phyloP scores from a whole-genome alignment of 2,888 invertebrate species.

The Polydrusus tereticollis region DNA sequence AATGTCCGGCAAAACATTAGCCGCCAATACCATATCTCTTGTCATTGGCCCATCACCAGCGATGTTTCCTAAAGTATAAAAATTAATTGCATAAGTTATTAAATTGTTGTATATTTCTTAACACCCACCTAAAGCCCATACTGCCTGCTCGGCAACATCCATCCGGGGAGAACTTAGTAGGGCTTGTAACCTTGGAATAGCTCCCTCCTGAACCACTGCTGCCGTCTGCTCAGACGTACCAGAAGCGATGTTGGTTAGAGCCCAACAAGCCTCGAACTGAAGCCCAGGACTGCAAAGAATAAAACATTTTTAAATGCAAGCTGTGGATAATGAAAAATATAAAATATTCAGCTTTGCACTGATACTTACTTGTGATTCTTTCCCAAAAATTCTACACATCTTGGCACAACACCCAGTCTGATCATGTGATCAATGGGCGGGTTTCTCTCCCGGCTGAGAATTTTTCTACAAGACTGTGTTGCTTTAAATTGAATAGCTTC shows the following conservation, averaged over 20 bases:
- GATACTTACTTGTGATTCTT: slow-evolving; percentile 77
- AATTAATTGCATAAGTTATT: background rate
- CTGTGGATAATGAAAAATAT: background rate
- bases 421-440: slow-evolving; percentile 94
- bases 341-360: background rate
- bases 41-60: slow-evolving; percentile 89
- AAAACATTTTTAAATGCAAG: background rate
- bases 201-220: slow-evolving; percentile 88
- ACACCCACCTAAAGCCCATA: slow-evolving; percentile 87
- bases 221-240: slow-evolving; percentile 93
- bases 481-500: slow-evolving; percentile 75
- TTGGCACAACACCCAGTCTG: slow-evolving; percentile 84
- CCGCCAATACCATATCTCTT: slow-evolving; percentile 83
- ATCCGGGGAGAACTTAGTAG: slow-evolving; percentile 77
- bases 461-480: slow-evolving; percentile 87
- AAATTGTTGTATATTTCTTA: background rate
- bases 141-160: slow-evolving; percentile 90
- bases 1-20: slow-evolving; percentile 80
- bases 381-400: slow-evolving; percentile 83
- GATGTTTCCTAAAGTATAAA: slow-evolving; percentile 83
- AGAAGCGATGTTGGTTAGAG: slow-evolving; percentile 96
- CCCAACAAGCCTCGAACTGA: slow-evolving; percentile 98
- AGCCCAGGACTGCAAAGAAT: slow-evolving; percentile 72
- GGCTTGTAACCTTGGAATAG: slow-evolving; percentile 83
- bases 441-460: slow-evolving; percentile 88